Conservation (phyloP, 2,797 vertebrate genomes). For the Coregonus sp. region DNA sequence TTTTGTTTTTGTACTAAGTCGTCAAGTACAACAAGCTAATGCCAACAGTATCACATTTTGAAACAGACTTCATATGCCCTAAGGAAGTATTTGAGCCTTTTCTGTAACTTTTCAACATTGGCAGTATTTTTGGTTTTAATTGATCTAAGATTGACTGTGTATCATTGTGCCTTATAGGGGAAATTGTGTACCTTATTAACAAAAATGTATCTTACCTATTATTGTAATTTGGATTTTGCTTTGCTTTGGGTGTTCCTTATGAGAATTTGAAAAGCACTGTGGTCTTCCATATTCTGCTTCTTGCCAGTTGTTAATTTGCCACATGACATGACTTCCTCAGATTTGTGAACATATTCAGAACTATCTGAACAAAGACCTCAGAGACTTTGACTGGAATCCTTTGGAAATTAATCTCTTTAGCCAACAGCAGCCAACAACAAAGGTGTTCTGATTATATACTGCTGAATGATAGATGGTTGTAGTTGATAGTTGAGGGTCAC, state of each 20-base stretch:
- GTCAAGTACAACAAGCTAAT: conserved; percentile 44
- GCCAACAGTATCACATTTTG: conserved; percentile 35
- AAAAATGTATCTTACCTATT: conserved; percentile 41
- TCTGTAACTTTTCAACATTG: conserved; percentile 19
- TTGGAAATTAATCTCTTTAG: conserved; percentile 15
- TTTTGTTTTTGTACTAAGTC: conserved; percentile 41
- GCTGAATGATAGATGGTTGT: background rate
- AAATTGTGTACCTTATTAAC: conserved; percentile 26
- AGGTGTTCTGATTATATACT: background rate
- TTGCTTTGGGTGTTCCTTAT: conserved; percentile 24
- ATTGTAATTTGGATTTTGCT: conserved; percentile 40
- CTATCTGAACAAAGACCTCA: conserved; percentile 17
- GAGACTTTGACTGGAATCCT: background rate
- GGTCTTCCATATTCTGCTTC: conserved; percentile 26
- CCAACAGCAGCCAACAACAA: conserved; percentile 11
- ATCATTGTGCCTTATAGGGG: conserved; percentile 40
- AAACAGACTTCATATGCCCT: conserved; percentile 29
- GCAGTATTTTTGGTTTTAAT: conserved; percentile 7
- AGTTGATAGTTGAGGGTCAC: background rate
- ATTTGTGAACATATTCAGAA: background rate
- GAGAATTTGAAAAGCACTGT: conserved; percentile 31
- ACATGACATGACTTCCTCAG: background rate
- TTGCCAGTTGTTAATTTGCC: background rate
- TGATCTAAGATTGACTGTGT: conserved; percentile 30
- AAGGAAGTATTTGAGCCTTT: conserved; percentile 21